Evolutionary conservation across 2,888 invertebrate genomes (phyloP).

Genomic region (Ophion costatus): DNA sequence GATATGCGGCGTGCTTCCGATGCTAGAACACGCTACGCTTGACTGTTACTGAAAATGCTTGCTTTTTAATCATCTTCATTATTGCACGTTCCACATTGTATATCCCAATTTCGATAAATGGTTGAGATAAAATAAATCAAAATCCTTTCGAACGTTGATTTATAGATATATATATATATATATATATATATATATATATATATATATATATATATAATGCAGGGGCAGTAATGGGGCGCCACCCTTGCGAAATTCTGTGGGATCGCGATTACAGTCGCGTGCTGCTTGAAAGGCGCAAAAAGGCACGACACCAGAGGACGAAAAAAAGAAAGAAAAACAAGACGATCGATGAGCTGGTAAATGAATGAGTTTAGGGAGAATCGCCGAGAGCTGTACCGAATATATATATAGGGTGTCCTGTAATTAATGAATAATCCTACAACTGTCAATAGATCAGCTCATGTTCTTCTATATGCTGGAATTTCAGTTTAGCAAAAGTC

Average conservation of each 20-base stretch:
- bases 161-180: too few relatives aligned
- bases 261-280: constrained; percentile 54
- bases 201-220: background rate
- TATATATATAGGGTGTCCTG: too few relatives aligned
- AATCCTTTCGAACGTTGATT: too few relatives aligned
- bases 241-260: constrained; percentile 31
- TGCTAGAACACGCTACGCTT: too few relatives aligned
- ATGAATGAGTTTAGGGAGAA: constrained; percentile 65
- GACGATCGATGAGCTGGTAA: constrained; percentile 61
- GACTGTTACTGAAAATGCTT: too few relatives aligned
- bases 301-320: background rate
- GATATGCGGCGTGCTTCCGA: background rate
- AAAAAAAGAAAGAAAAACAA: constrained; percentile 42
- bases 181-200: too few relatives aligned
- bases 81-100: too few relatives aligned
- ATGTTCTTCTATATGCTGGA: too few relatives aligned
- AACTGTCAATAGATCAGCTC: constrained; percentile 8
- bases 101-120: too few relatives aligned
- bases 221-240: constrained; percentile 8
- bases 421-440: background rate
- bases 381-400: constrained; percentile 26
- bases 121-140: too few relatives aligned
- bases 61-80: too few relatives aligned
- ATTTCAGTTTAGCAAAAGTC: too few relatives aligned
- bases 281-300: constrained; percentile 29